Conservation (phyloP, 2,797 vertebrate genomes). For the Discoglossus pictus region DNA sequence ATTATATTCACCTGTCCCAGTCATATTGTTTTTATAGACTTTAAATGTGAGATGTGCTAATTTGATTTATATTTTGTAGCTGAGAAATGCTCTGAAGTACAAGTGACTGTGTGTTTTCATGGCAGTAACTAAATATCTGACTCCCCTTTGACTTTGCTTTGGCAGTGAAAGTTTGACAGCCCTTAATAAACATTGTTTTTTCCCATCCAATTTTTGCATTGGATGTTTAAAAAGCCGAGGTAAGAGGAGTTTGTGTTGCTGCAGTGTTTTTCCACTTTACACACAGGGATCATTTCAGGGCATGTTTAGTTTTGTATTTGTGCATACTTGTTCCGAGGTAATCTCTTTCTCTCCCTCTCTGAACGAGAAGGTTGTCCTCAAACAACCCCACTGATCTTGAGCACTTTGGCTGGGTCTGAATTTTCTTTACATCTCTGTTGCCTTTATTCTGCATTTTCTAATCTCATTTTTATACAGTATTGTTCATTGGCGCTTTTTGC, state of each 20-base stretch:
- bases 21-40: too few species aligned
- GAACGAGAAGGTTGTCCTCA: constrained; percentile 45
- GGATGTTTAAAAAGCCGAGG: constrained; percentile 27
- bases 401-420: constrained; percentile 5
- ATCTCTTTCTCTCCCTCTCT: constrained; percentile 40
- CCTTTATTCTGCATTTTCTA: background rate
- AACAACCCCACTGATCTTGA: constrained; percentile 35
- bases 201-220: constrained; percentile 14
- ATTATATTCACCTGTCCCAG: too few species aligned
- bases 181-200: constrained; percentile 16
- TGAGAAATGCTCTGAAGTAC: background rate
- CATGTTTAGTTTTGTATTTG: constrained; percentile 48
- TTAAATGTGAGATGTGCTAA: too few species aligned
- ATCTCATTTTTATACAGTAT: background rate
- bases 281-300: constrained; percentile 47
- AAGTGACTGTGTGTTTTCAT: background rate
- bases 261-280: constrained; percentile 36
- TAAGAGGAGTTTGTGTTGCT: constrained; percentile 22
- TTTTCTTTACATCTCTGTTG: too few species aligned
- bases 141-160: constrained; percentile 1
- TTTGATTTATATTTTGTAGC: background rate
- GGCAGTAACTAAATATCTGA: background rate
- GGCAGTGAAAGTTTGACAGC: constrained; percentile 12
- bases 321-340: constrained; percentile 50
- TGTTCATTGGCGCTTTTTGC: constrained; percentile 4